Base-by-base conservation (phyloP, 1,140 invertebrate species). In the Paracyclopina nana region DNA sequence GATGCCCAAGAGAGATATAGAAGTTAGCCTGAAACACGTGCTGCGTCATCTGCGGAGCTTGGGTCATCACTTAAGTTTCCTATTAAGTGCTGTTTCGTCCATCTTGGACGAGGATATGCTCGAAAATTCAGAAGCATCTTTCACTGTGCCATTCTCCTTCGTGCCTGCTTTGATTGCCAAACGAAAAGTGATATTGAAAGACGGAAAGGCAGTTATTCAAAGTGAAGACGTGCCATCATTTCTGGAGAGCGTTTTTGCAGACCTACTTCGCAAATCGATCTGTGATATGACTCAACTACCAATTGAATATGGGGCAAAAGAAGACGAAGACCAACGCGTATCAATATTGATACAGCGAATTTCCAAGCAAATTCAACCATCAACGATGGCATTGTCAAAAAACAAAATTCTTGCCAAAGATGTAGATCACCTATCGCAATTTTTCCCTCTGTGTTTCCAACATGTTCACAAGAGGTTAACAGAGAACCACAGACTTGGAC, bases 401-500 rank as follows among this genome's bases (percentile, higher is more conserved):
- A n/a, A n/a, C n/a, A n/a, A n/a, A n/a, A n/a, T n/a, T n/a, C n/a
- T n/a, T n/a, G n/a, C 9, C 8, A 22, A 42, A 6, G 14, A 42
- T 22, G 14, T 42, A 12, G n/a, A 22, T 6, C 14, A 6, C 6
- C 9, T 42, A 22, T 42, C 40, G 2, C 4, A 5, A 8, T 40
- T 42, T 40, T 56, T 56, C 29, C 55, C 53, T 6, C 43, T 44
- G n/a, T 56, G 55, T 14, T 54, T 54, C 48, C 44, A 55, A 25
- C 31, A 53, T 6, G 44, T 56, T 14, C 42, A 53, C 31, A 40
- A 27, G 4, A 46, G 12, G 5, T 42, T 56, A 18, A 45, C 22
- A 6, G n/a, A 16, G 14, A 26, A 54, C n/a, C 46, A 84, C 61
- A 75, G 82, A 61, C 61, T 84, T 25, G 71, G 71, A 46, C 79